phyloP scores from a whole-genome alignment of 2,797 vertebrate species.

The Chaetodon trifasciatus region DNA sequence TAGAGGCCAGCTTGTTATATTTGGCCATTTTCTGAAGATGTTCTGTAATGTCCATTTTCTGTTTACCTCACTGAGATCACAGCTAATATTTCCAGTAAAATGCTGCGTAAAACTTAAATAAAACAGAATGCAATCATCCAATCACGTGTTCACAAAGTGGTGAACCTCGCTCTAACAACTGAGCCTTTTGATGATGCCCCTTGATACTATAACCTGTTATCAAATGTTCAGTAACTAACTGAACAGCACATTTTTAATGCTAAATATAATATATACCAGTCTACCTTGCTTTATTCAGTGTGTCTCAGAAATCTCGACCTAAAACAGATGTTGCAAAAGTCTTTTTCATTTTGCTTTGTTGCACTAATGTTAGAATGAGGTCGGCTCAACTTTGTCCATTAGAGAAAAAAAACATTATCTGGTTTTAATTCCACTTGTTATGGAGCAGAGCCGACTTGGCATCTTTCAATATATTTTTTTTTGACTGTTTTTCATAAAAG shows the following conservation, averaged over 20 bases:
- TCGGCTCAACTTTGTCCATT: slow-evolving; percentile 4
- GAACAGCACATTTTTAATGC: neutral
- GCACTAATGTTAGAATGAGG: neutral
- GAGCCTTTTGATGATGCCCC: too few relatives aligned
- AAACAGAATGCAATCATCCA: too few relatives aligned
- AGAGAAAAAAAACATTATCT: neutral
- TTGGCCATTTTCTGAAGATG: neutral
- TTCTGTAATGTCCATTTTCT: neutral
- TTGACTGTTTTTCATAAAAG: slow-evolving; percentile 21
- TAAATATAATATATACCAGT: neutral
- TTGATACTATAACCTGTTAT: too few relatives aligned
- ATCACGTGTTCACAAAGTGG: too few relatives aligned
- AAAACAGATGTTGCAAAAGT: neutral
- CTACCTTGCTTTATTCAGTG: neutral
- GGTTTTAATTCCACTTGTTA: slow-evolving; percentile 13
- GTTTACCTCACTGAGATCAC: neutral
- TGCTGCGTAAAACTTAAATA: too few relatives aligned
- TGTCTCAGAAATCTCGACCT: neutral
- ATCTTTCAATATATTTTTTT: neutral
- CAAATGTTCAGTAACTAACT: neutral
- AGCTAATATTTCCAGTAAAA: slow-evolving; percentile 1
- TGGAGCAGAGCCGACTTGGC: neutral
- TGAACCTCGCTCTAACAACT: too few relatives aligned
- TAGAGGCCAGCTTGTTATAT: slow-evolving; percentile 6
- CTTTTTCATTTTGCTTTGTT: neutral